Evolutionary conservation across 2,113 vertebrate genomes (phyloP), one percentile per base, ranked within the genome.

Genomic region (Chaetodon trifascialis): DNA sequence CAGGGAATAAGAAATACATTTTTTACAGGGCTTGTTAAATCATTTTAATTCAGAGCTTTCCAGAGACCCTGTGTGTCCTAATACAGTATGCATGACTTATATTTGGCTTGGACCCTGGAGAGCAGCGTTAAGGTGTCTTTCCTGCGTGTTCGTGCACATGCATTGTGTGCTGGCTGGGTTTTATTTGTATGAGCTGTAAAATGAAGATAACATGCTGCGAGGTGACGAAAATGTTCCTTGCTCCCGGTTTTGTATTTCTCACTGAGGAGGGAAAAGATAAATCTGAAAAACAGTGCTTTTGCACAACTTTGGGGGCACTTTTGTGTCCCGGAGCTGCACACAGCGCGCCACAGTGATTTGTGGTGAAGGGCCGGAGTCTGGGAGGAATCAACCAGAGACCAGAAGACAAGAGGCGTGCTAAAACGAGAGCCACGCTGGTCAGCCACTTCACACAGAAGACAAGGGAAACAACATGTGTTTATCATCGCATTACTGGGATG

Each of bases 1-100:
- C 73, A 58, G 87, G 89, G 88, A 92, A 91, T 86, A 76, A 46
- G 81, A 85, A 88, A 85, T 66, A 85, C 77, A 69, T 91, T 73
- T 81, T 89, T 90, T 75, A 83, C 63, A 3, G 69, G 16, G 69
- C 59, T 84, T 82, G 59, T 88, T 86, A 72, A 86, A 86, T 79
- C 65, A 80, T 83, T 91, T 90, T 78, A 87, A 92, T 91, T 89
- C 25, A 3, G 47, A 66, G 52, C 52, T 76, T 83, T 79, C 70
- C 60, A 52, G 51, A 72, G 73, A 82, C 55, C 54, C 44, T 34
- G 44, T 65, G 49, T 68, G 49, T 86, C 81, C 73, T 86, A 38
- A 75, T 86, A 79, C 30, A 65, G 56, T 82, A 87, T 87, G 80
- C 86, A 88, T 87, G 74, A 73, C 34, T 79, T 79, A 51, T 49